Percentiles rank a stretch among this genome's conserved stretches.
Evolutionary conservation across 2,113 vertebrate genomes (phyloP).

Genomic region (Neofelis nebulosa): DNA sequence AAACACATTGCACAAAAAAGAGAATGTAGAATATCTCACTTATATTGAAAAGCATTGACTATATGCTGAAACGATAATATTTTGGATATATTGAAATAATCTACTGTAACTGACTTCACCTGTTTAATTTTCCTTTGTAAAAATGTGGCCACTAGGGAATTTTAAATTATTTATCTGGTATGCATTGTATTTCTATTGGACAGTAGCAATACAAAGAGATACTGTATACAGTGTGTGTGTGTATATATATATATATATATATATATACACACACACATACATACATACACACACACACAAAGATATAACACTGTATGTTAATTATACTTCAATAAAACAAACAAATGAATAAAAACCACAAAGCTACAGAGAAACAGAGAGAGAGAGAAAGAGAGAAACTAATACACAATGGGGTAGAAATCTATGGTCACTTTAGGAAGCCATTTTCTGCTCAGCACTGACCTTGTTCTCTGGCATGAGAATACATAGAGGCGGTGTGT

Average conservation of each 20-base stretch:
- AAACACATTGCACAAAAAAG: neutral
- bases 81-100: neutral
- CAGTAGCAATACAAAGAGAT: neutral
- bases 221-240: neutral
- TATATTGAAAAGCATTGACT: neutral
- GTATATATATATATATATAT: no score
- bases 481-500: neutral
- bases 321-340: neutral
- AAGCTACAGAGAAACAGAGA: neutral
- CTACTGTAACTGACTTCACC: neutral
- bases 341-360: neutral
- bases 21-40: neutral
- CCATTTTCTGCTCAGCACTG: neutral
- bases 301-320: neutral
- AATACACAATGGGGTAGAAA: neutral
- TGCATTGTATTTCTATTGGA: neutral
- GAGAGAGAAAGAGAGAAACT: neutral
- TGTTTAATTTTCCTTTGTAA: neutral
- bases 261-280: rapidly evolving
- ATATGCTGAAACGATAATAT: neutral
- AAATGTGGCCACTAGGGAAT: neutral
- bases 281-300: no score
- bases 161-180: neutral
- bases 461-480: neutral
- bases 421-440: neutral